phyloP scores from a whole-genome alignment of 2,113 vertebrate species.

The Myotis yumanensis region DNA sequence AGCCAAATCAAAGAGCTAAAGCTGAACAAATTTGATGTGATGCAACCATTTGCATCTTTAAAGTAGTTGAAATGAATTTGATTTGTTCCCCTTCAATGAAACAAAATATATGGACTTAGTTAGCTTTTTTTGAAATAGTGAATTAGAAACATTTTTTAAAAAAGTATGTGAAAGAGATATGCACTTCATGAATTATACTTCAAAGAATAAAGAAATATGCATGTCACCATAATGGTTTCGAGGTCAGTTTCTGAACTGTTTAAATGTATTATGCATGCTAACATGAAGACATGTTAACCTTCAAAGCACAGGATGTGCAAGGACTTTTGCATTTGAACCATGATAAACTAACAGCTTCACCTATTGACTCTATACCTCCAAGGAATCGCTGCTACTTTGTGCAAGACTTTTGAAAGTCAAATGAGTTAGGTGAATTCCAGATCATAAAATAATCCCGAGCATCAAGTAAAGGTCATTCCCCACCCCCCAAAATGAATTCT shows the following conservation, averaged over 20 bases:
- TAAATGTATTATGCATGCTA: not conserved
- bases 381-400: conserved; percentile 84
- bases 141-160: not conserved
- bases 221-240: not conserved
- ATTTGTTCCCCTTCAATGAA: not conserved
- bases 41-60: conserved; percentile 42
- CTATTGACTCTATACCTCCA: conserved; percentile 79
- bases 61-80: conserved; percentile 44
- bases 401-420: conserved; percentile 80
- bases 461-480: conserved; percentile 82
- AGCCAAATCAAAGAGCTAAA: conserved; percentile 61
- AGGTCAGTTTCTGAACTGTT: not conserved
- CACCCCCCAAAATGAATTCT: conserved; percentile 64
- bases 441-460: conserved; percentile 85
- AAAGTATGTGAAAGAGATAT: not conserved
- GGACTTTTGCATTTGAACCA: not conserved
- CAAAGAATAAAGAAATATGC: not conserved
- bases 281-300: not conserved
- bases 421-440: conserved; percentile 72
- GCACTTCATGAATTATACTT: not conserved
- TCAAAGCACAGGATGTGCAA: conserved; percentile 22
- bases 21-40: conserved; percentile 58
- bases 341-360: conserved; percentile 49
- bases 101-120: not conserved
- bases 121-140: conserved; percentile 27